These are phyloP conservation scores for Naja naja DNA, from an alignment of 2,113 vertebrate species.

Conservation along the genomic window DNA sequence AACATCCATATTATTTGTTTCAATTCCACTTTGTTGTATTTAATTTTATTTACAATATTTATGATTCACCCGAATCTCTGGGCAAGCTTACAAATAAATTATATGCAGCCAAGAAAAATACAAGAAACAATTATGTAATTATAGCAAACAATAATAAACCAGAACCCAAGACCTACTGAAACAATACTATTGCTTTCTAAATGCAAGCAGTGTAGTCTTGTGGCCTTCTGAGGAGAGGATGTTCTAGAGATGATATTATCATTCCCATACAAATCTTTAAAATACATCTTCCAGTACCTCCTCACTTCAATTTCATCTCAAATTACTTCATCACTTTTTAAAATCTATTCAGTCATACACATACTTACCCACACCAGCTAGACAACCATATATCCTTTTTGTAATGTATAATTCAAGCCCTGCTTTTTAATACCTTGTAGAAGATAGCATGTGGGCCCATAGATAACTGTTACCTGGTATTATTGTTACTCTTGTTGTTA, in stretches of 20 bases:
- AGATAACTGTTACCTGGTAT: neutral
- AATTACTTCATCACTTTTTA: neutral
- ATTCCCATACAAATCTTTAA: neutral
- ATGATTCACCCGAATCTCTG: neutral
- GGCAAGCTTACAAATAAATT: neutral
- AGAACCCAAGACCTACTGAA: neutral
- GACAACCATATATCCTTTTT: neutral
- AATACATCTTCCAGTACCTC: neutral
- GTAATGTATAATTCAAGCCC: neutral
- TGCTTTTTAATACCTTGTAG: neutral
- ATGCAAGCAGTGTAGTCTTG: neutral
- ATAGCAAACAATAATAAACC: neutral
- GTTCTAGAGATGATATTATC: neutral
- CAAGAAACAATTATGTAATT: neutral
- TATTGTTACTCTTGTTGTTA: neutral
- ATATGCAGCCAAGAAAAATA: neutral
- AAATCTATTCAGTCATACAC: neutral
- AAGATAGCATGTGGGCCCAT: neutral
- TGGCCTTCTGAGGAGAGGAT: neutral
- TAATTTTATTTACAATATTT: neutral
- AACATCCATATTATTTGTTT: neutral
- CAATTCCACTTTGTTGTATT: neutral
- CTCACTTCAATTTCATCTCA: neutral
- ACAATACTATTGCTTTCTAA: neutral
- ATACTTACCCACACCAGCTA: neutral